A percentile compares a stretch with the other conserved stretches of the same genome.
Evolutionary conservation across 1,140 invertebrate species (phyloP).

Genomic region (Coboldia fuscipes): DNA sequence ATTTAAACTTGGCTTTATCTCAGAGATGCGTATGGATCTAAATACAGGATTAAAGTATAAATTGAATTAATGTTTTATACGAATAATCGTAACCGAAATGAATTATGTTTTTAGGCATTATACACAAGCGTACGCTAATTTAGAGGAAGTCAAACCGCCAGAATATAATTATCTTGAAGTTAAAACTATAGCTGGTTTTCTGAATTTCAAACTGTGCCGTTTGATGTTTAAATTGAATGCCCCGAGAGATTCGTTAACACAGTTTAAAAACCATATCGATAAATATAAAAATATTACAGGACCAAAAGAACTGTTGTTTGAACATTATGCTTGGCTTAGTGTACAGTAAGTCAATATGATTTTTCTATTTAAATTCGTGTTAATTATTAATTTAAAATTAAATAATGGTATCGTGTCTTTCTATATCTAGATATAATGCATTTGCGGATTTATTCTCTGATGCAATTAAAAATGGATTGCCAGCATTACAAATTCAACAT

Average conservation of each 20-base stretch:
- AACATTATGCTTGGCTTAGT: constrained; percentile 93
- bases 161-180: constrained; percentile 86
- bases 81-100: constrained; percentile 1
- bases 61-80: constrained; percentile 7
- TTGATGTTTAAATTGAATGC: constrained; percentile 72
- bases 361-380: background rate
- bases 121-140: constrained; percentile 72
- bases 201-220: constrained; percentile 88
- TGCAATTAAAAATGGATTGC: constrained; percentile 70
- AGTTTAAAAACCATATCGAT: constrained; percentile 80
- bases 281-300: constrained; percentile 61
- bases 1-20: constrained; percentile 93
- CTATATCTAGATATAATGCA: constrained; percentile 33
- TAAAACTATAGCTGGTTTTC: constrained; percentile 81
- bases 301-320: constrained; percentile 67
- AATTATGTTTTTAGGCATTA: constrained; percentile 51
- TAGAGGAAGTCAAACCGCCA: constrained; percentile 67
- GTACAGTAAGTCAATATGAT: constrained; percentile 47
- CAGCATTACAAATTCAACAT: constrained; percentile 84
- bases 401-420: background rate
- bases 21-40: constrained; percentile 80
- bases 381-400: background rate
- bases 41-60: constrained; percentile 72
- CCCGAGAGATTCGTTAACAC: constrained; percentile 80
- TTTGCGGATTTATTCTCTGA: constrained; percentile 94